Evolutionary conservation across 1,140 invertebrate genomes (phyloP).

Genomic region (Protaetia brevitarsis): DNA sequence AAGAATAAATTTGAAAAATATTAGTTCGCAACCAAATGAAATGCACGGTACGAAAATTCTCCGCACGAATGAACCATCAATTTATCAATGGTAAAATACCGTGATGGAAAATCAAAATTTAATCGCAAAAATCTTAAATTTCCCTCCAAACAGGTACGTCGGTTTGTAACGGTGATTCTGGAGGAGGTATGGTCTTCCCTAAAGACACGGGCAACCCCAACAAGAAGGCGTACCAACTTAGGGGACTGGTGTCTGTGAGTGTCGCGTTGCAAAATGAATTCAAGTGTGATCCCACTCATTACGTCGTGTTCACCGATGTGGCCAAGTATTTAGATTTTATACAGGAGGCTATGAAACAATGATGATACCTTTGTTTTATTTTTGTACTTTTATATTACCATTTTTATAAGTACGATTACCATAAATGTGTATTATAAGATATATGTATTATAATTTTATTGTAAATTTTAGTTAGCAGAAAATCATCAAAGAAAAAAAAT

Average conservation of each 20-base stretch:
- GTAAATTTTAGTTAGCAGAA: too few relatives aligned
- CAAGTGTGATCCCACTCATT: constrained; percentile 53
- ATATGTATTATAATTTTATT: too few relatives aligned
- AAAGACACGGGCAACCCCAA: constrained; percentile 47
- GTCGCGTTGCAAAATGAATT: constrained; percentile 46
- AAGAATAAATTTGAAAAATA: too few relatives aligned
- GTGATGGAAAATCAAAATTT: not conserved
- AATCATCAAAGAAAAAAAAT: too few relatives aligned
- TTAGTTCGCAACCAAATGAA: too few relatives aligned
- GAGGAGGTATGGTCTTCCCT: constrained; percentile 58
- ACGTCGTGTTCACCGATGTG: constrained; percentile 56
- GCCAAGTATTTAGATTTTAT: constrained; percentile 43
- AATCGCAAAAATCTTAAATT: not conserved
- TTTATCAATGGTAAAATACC: too few relatives aligned
- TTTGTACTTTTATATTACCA: not conserved
- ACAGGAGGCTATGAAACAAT: not conserved
- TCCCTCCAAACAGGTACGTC: constrained; percentile 52
- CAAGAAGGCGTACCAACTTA: constrained; percentile 52
- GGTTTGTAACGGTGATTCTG: constrained; percentile 63
- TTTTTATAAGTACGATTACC: too few relatives aligned
- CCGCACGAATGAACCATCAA: too few relatives aligned
- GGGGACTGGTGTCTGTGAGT: constrained; percentile 56
- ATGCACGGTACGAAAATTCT: too few relatives aligned
- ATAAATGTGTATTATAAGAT: too few relatives aligned
- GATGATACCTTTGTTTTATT: not conserved